Percentiles rank a stretch among this genome's conserved stretches.
phyloP scores from a whole-genome alignment of 2,113 vertebrate species.

The Calidris pygmaea region DNA sequence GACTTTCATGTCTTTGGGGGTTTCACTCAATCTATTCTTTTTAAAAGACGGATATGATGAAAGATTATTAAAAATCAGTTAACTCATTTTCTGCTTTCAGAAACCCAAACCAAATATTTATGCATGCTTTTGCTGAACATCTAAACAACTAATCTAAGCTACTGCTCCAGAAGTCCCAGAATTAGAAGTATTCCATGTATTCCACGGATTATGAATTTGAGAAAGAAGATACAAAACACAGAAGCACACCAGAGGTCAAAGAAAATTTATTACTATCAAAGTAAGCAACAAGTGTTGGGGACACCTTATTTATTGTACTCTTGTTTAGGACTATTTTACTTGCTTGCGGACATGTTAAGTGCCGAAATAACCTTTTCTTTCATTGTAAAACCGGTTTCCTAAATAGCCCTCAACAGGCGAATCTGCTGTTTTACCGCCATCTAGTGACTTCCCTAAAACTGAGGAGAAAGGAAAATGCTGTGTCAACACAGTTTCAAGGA shows the following conservation, averaged over 20 bases:
- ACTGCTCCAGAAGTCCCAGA: background rate
- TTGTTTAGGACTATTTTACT: background rate
- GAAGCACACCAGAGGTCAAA: background rate
- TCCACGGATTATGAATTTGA: background rate
- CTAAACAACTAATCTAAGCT: background rate
- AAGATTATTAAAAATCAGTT: background rate
- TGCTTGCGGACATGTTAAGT: background rate
- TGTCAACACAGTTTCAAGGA: background rate
- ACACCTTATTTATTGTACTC: background rate
- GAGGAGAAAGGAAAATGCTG: background rate
- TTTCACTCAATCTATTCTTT: background rate
- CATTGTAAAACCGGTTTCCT: background rate
- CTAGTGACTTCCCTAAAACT: constrained; percentile 20
- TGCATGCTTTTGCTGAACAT: background rate
- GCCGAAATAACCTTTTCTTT: background rate
- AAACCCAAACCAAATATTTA: background rate
- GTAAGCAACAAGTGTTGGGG: background rate
- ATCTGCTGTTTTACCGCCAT: constrained; percentile 14
- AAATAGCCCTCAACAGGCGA: background rate
- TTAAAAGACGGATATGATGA: background rate
- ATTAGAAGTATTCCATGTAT: background rate
- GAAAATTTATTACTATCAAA: background rate
- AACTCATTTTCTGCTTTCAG: background rate
- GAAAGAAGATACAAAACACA: background rate
- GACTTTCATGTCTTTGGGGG: background rate